Base-by-base conservation (phyloP, 2,888 invertebrate species). In the Diloba caeruleocephala region DNA sequence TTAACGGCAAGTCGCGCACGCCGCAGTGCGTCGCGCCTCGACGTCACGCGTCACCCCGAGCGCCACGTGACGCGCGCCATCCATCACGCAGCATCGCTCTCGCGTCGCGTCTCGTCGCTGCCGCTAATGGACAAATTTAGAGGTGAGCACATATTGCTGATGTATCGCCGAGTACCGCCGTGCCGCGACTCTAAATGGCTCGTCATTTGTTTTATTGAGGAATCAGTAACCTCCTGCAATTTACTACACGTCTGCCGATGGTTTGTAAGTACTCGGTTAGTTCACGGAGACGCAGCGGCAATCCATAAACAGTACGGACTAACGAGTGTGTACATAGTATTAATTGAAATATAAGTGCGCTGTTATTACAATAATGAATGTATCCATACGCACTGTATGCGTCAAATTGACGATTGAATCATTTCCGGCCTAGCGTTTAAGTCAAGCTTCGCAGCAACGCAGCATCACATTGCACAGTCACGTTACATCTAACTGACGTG, bases 281-380 rank as follows among this genome's bases (percentile, higher is more conserved):
- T 43, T 65, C 39, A 43, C 60, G 39, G 50, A 4, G 17, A 39
- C 14, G 39, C 17, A 26, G 38, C 31, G 10, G 29, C 31, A 4
- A 2, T 13, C 5, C 51, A 33, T 61, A 60, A 61, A 60, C 61
- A 66, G 67, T 53, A 60, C 31, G 61, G 34, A 21, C 61, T 31
- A 59, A 45, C 52, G 39, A 61, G 51, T 19, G 10, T 15, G 12
- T 31, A 9, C 44, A 42, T 25, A 37, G 23, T 45, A 42, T 41
- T 33, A 33, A 44, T 26, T 52, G 41, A 25, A 42, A n/a, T n/a
- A n/a, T n/a, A 45, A 60, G 21, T 52, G 41, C 61, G 45, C 25
- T 38, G 19, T 41, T 42, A 25, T 23, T 39, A 14, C 29, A 45
- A 12, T 8, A 7, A 17, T 7, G 7, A 9, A 12, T 15, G 14